Conservation (phyloP, 2,113 vertebrate genomes). For the Egretta garzetta region DNA sequence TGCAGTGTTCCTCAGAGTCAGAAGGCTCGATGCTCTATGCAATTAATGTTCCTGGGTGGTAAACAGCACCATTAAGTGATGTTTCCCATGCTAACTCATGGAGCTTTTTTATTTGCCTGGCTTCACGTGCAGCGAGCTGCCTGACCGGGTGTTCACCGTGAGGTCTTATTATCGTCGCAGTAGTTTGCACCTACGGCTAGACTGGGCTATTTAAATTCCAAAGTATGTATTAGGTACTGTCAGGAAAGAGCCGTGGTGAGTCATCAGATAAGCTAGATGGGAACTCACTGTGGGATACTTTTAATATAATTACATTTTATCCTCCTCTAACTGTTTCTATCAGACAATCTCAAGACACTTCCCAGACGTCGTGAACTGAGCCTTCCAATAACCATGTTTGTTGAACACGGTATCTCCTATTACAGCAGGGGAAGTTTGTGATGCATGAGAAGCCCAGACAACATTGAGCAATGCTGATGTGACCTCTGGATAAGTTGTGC, state of each 20-base stretch:
- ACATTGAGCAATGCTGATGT: background rate
- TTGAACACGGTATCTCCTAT: background rate
- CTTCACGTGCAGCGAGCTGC: background rate
- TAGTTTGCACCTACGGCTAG: background rate
- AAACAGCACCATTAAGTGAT: background rate
- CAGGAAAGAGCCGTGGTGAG: background rate
- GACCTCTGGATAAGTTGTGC: background rate
- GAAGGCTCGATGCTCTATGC: background rate
- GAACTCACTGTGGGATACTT: background rate
- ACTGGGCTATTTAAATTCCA: background rate
- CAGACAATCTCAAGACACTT: background rate
- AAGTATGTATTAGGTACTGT: background rate
- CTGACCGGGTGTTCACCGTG: background rate
- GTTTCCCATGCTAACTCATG: background rate
- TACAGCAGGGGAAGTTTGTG: background rate
- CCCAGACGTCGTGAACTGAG: background rate
- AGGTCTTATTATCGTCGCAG: background rate
- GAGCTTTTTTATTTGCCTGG: background rate
- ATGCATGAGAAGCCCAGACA: background rate
- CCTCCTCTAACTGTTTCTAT: background rate
- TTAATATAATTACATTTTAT: background rate
- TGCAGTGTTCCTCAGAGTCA: background rate
- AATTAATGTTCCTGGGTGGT: background rate
- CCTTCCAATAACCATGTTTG: background rate
- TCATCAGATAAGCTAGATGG: background rate